Percentiles rank a stretch among this genome's conserved stretches.
phyloP scores from a whole-genome alignment of 2,113 vertebrate genomes.

The Phoenicopterus ruber region DNA sequence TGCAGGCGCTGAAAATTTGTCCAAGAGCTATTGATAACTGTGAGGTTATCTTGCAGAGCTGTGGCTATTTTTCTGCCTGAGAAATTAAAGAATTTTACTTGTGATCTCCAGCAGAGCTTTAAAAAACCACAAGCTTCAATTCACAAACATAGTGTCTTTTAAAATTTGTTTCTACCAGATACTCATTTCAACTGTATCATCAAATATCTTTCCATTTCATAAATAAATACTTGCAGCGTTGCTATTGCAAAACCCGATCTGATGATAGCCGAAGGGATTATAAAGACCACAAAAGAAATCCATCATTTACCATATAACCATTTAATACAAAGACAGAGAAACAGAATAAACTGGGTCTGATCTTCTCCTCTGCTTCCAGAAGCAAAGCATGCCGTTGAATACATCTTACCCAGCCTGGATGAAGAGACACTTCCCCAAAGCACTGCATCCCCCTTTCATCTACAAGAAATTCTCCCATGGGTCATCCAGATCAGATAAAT shows the following conservation, averaged over 20 bases:
- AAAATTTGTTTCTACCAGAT: neutral
- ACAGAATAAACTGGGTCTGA: neutral
- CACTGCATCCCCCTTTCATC: fast-evolving
- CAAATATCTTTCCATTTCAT: neutral
- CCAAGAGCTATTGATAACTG: neutral
- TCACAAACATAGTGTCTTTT: neutral
- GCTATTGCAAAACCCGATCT: neutral
- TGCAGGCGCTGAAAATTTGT: neutral
- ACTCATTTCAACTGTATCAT: neutral
- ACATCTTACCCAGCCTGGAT: neutral
- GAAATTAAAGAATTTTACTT: neutral
- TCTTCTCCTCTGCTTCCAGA: neutral
- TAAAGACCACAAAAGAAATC: neutral
- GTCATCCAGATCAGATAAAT: neutral
- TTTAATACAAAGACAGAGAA: conserved; percentile 7
- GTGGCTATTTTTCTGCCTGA: neutral
- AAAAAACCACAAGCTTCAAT: neutral
- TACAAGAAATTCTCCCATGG: neutral
- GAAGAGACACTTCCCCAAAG: neutral
- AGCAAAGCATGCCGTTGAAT: neutral
- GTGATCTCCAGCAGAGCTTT: neutral
- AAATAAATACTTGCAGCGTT: neutral
- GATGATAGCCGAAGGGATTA: neutral
- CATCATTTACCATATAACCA: neutral
- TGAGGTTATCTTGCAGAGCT: neutral